phyloP scores from a whole-genome alignment of 2,113 vertebrate genomes.

The Canis aureus region DNA sequence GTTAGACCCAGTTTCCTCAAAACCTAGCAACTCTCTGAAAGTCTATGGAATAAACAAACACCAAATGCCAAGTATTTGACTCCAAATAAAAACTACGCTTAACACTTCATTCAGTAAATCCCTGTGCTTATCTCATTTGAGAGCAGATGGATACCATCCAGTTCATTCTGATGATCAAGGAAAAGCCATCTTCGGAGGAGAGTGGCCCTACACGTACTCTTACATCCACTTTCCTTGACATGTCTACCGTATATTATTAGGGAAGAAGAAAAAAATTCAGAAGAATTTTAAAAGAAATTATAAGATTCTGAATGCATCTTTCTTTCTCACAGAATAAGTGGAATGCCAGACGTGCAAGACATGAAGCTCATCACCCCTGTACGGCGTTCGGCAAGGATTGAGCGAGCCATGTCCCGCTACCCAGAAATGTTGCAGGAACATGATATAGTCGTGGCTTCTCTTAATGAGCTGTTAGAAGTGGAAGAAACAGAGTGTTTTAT shows the following conservation, averaged over 20 bases:
- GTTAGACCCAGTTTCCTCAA: background rate
- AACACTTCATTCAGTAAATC: background rate
- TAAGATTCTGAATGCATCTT: background rate
- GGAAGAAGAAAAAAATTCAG: background rate
- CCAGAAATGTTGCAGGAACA: conserved; percentile 86
- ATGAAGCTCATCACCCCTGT: conserved; percentile 86
- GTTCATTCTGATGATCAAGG: background rate
- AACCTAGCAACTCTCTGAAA: background rate
- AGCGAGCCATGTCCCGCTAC: conserved; percentile 45
- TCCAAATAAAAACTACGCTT: conserved; percentile 32
- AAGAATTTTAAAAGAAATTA: background rate
- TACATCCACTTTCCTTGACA: accelerated
- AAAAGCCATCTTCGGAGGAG: background rate
- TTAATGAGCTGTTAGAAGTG: conserved; percentile 81
- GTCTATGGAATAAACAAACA: conserved; percentile 28
- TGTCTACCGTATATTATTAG: background rate
- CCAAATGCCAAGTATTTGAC: background rate
- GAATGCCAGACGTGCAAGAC: conserved; percentile 26
- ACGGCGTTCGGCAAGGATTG: conserved; percentile 84
- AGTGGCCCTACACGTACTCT: background rate
- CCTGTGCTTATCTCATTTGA: background rate
- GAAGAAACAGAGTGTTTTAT: conserved; percentile 81
- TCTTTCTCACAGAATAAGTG: conserved; percentile 53
- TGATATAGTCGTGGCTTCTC: conserved; percentile 85
- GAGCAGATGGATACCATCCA: background rate